Evolutionary conservation across 2,797 vertebrate species (phyloP).

Genomic region (Gastrophryne carolinensis): DNA sequence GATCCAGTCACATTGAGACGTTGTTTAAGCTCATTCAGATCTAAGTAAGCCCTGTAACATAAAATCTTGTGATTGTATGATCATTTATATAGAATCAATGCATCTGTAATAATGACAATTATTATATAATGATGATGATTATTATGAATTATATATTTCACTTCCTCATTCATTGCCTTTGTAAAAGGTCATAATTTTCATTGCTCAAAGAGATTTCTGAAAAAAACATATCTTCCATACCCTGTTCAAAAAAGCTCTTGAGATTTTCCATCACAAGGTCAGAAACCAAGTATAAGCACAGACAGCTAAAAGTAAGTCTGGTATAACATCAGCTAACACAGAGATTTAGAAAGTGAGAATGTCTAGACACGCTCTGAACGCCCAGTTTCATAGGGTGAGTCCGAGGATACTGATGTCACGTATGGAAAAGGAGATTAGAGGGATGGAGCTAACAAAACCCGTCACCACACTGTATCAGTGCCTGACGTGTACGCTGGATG

Average conservation of each 20-base stretch:
- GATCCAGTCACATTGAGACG: slow-evolving; percentile 90
- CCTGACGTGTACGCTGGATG: no score
- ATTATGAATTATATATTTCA: no score
- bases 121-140: no score
- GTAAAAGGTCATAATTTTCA: slow-evolving; percentile 3
- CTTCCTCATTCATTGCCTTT: slow-evolving; percentile 11
- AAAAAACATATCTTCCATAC: slow-evolving; percentile 1
- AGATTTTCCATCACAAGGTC: not conserved
- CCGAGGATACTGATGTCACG: no score
- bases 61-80: slow-evolving; percentile 40
- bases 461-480: no score
- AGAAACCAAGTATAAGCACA: not conserved
- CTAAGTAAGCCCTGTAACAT: slow-evolving; percentile 88
- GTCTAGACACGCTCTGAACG: no score
- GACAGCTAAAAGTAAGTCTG: no score
- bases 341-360: no score
- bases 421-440: no score
- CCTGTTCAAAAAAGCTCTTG: not conserved
- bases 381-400: no score
- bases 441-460: no score
- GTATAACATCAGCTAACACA: no score
- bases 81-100: not conserved
- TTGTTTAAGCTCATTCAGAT: slow-evolving; percentile 95
- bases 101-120: slow-evolving; percentile 8
- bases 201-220: slow-evolving; percentile 24